Base-by-base conservation (phyloP, 2,888 invertebrate species). In the Diaprepes abbreviatus region DNA sequence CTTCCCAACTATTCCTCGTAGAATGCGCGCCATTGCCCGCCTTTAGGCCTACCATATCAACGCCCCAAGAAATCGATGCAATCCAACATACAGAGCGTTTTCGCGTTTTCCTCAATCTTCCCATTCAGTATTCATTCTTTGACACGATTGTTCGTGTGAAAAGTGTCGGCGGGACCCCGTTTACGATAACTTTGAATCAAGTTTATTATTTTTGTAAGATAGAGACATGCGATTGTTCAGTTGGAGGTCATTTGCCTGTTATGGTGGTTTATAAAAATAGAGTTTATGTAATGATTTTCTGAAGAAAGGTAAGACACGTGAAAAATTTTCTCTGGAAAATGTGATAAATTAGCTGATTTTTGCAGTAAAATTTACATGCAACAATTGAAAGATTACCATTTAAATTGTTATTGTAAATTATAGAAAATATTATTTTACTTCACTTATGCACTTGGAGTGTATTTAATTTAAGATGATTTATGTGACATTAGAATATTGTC, bases 21-120 rank as follows among this genome's bases (percentile, higher is more conserved):
- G 6, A 65, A 16, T 65, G 65, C 50, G 48, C 65, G 55, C 24
- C 50, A 21, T n/a, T 35, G 48, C 36, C 17, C 17, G 57, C 45
- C 14, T 36, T 65, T 28, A 7, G 24, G 16, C n/a, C 24, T n/a
- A 38, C 36, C 40, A 16, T 21, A 48, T 55, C 65, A 58, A 55
- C 65, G 65, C 65, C 65, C 65, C 33, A 48, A 43, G 36, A 65
- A 65, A 65, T 65, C 65, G 65, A 65, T 65, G 33, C 28, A 16
- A 10, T 48, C 16, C 36, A 40, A 19, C 55, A 43, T 50, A 48
- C 65, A 12, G 58, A 58, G 58, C 45, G 57, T 36, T 40, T 24
- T 48, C 40, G 7, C 14, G 31, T 9, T 55, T 65, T 65, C 33
- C 65, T 36, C 0, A 5, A 24, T 35, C 9, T 65, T 65, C 45